A percentile compares a stretch with the other conserved stretches of the same genome.
These are phyloP conservation scores for Orchesellides sinensis DNA, from an alignment of 2,888 invertebrate genomes.

Conservation along the genomic window DNA sequence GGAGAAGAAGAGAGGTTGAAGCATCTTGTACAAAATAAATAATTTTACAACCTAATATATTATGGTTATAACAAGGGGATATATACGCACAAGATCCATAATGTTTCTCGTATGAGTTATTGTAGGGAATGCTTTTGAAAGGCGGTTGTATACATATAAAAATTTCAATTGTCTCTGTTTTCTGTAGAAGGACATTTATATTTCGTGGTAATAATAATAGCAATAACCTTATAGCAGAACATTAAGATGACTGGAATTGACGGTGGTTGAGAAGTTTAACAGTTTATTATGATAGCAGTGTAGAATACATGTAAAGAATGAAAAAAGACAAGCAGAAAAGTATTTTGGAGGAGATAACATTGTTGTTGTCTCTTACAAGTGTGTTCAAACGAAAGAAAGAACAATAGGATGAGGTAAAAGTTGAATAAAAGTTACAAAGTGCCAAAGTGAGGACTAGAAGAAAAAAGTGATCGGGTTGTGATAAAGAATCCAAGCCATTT, in stretches of 20 bases:
- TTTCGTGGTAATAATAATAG: constrained; percentile 27
- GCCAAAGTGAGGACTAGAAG: constrained; percentile 41
- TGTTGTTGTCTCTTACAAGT: no score
- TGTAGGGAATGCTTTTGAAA: constrained; percentile 74
- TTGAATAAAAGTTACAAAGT: constrained; percentile 28
- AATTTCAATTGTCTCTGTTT: constrained; percentile 73
- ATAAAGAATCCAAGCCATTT: constrained; percentile 55
- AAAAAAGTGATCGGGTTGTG: constrained; percentile 68
- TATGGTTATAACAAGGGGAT: no score
- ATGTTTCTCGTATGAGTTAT: constrained; percentile 71
- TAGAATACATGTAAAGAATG: constrained; percentile 21
- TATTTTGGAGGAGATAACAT: no score
- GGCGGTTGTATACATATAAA: constrained; percentile 60
- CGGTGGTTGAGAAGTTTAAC: constrained; percentile 35
- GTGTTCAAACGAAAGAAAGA: constrained; percentile 3
- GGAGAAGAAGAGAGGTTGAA: not conserved
- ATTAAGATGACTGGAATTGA: constrained; percentile 16
- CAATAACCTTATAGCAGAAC: constrained; percentile 4
- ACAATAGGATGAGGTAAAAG: constrained; percentile 39
- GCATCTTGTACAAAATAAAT: constrained; percentile 56
- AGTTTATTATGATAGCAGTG: constrained; percentile 49
- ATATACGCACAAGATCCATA: no score
- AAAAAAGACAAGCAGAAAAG: constrained; percentile 47
- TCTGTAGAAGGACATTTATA: constrained; percentile 29
- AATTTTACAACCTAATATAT: constrained; percentile 45